Evolutionary conservation across 2,113 vertebrate genomes (phyloP).

Genomic region (Abramis brama): DNA sequence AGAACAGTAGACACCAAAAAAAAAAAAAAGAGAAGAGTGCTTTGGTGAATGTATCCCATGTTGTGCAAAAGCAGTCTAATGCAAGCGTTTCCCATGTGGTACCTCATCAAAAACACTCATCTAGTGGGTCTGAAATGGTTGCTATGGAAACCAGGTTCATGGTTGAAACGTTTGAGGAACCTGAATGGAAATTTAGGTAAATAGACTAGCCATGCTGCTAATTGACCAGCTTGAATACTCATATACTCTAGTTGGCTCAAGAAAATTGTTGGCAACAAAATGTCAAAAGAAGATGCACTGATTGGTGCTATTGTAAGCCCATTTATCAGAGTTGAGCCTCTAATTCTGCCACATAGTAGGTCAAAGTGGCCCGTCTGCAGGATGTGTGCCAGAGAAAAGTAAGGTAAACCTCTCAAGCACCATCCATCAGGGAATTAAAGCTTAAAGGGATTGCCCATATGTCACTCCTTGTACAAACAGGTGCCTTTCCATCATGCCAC

Average conservation of each 20-base stretch:
- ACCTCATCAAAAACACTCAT: constrained; percentile 23
- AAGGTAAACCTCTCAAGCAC: constrained; percentile 1
- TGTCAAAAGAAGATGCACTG: background rate
- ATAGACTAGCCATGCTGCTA: background rate
- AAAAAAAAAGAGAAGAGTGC: background rate
- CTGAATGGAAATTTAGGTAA: constrained; percentile 7
- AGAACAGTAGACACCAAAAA: background rate
- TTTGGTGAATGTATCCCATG: background rate
- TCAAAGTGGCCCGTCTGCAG: constrained; percentile 1
- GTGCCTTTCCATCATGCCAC: background rate
- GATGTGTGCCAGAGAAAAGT: constrained; percentile 44
- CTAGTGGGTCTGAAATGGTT: constrained; percentile 60
- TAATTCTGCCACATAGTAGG: constrained; percentile 25
- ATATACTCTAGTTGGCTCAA: background rate
- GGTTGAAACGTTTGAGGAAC: constrained; percentile 55
- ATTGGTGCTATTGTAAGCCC: constrained; percentile 32
- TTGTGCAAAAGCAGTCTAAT: constrained; percentile 15
- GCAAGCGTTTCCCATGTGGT: constrained; percentile 19
- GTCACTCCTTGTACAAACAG: constrained; percentile 27
- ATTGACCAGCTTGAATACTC: constrained; percentile 9
- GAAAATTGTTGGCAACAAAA: background rate
- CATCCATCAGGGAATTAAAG: constrained; percentile 60
- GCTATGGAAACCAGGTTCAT: constrained; percentile 70
- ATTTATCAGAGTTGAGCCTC: constrained; percentile 18
- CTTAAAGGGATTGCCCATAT: constrained; percentile 67